Evolutionary conservation across 2,113 vertebrate species (phyloP), one percentile per base, ranked within the genome.

Genomic region (Misgurnus mizolepis): DNA sequence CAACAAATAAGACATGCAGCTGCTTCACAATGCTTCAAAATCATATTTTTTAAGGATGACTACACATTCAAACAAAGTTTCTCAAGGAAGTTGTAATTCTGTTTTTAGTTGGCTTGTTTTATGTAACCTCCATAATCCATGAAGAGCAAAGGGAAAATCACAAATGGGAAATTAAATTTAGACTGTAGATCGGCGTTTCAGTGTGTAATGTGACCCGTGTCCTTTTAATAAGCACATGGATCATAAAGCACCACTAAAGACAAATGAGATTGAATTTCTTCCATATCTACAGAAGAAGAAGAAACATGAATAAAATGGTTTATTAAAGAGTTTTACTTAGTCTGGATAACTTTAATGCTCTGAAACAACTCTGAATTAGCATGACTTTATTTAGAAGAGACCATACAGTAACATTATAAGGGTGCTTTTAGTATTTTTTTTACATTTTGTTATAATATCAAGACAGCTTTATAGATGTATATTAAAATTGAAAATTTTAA

Each of bases 81-180:
- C 27, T 34, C 49, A 4, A 11, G 49, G 6, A 12, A 50, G 9
- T 12, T 50, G 11, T 50, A 50, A 50, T 12, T 12, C 3, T 50
- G 49, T 22, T 73, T 15, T 17, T 9, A 34, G 27, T 34, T 34
- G 27, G 27, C 27, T 60, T 80, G 5, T 5, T 14, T 61, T 43
- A 67, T 2, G 1, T 18, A 61, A 66, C n/a, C 49, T 39, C 56
- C 39, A 41, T 62, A 17, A 27, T 50, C 49, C 12, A 27, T 2
- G 18, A 39, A 47, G n/a, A 27, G 4, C 65, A 34, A 27, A 22
- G 4, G 70, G 39, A 56, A 65, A 17, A 27, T 55, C n/a, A 65
- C 69, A 53, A 77, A 78, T 34, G 8, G 53, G 15, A 27, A 78
- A 82, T 67, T 4, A 41, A 60, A 77, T 66, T n/a, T 14, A 27